These are phyloP conservation scores for Saturnia japonica DNA, from an alignment of 2,888 invertebrate genomes.

Conservation along the genomic window DNA sequence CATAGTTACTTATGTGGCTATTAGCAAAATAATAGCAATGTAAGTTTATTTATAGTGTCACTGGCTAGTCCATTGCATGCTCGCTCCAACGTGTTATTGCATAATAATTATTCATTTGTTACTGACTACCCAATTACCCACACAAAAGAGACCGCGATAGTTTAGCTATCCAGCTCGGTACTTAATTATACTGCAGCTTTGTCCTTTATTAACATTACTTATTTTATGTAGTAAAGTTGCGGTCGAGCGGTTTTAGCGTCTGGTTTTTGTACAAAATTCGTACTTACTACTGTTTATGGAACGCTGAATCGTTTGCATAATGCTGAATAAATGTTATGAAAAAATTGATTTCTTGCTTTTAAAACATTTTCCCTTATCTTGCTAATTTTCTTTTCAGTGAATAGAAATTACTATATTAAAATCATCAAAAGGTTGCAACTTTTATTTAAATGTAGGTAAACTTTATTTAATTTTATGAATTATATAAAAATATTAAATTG, in stretches of 20 bases:
- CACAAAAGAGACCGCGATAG: slow-evolving; percentile 36
- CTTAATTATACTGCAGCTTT: slow-evolving; percentile 18
- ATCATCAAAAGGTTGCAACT: background rate
- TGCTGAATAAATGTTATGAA: background rate
- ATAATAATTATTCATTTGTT: slow-evolving; percentile 57
- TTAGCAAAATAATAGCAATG: slow-evolving; percentile 14
- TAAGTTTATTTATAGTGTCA: slow-evolving; percentile 17
- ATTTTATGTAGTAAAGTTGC: slow-evolving; percentile 31
- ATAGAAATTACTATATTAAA: background rate
- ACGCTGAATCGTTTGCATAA: slow-evolving; percentile 4
- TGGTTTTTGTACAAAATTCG: slow-evolving; percentile 26
- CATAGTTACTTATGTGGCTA: background rate
- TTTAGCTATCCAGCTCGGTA: slow-evolving; percentile 18
- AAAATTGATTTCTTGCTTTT: background rate
- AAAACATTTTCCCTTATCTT: background rate
- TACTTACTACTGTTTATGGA: background rate
- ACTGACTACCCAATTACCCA: slow-evolving; percentile 50
- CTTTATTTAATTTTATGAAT: too few relatives aligned
- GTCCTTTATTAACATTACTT: slow-evolving; percentile 39
- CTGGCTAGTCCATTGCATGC: slow-evolving; percentile 22
- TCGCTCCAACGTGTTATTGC: slow-evolving; percentile 40
- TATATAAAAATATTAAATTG: too few relatives aligned
- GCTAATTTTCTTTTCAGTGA: background rate
- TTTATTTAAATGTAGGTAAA: background rate
- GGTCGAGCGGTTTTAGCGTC: slow-evolving; percentile 32